Conservation (phyloP, 2,113 vertebrate genomes). For the Erinaceus europaeus region DNA sequence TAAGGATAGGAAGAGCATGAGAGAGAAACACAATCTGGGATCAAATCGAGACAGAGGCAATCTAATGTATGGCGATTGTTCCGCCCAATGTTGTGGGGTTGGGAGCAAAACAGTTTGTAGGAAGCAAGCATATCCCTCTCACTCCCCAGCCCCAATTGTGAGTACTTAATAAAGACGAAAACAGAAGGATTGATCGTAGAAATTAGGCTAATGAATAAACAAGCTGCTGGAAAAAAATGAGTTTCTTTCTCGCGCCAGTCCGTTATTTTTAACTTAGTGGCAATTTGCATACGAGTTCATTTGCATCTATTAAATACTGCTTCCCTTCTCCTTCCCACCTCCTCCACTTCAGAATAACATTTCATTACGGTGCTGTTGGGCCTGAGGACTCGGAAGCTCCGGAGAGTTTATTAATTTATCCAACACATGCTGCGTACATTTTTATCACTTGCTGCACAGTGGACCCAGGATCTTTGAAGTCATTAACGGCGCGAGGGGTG, state of each 20-base stretch:
- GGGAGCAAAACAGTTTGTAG: constrained; percentile 71
- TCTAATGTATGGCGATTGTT: constrained; percentile 66
- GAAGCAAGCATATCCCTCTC: constrained; percentile 69
- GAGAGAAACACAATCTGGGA: not conserved
- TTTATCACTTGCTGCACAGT: constrained; percentile 82
- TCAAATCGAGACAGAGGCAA: constrained; percentile 23
- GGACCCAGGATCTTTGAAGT: constrained; percentile 83
- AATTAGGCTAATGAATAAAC: constrained; percentile 83
- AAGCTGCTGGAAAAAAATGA: constrained; percentile 74
- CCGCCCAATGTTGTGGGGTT: constrained; percentile 66
- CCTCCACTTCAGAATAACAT: constrained; percentile 75
- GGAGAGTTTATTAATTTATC: constrained; percentile 85
- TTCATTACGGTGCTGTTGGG: constrained; percentile 82
- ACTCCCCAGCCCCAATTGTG: constrained; percentile 66
- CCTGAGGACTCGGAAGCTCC: constrained; percentile 74
- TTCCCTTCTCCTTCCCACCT: constrained; percentile 71
- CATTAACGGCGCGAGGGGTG: constrained; percentile 74
- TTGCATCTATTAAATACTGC: constrained; percentile 86
- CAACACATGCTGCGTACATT: constrained; percentile 81
- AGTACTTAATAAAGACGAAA: constrained; percentile 67
- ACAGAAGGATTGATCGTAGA: constrained; percentile 65
- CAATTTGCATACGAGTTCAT: constrained; percentile 84
- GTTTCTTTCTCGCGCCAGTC: constrained; percentile 71
- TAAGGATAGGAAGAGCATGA: not conserved
- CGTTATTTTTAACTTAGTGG: constrained; percentile 82